phyloP scores from a whole-genome alignment of 64 coral and sea anemone genomes.

The Hydrozoanthus tunicans region DNA sequence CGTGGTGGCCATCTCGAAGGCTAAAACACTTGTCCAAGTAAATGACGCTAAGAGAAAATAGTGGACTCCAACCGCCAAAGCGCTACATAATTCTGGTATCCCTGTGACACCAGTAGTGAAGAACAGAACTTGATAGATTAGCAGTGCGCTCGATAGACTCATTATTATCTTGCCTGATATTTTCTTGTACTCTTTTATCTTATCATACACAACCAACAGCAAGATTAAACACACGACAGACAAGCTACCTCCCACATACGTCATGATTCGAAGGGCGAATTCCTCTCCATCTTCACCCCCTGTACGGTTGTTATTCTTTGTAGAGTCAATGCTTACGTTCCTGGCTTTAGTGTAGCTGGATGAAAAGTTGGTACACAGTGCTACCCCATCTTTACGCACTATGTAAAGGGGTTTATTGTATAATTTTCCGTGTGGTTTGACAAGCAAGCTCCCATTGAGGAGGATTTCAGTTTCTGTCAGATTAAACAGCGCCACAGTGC shows the following conservation, averaged over 20 bases:
- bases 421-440: neutral
- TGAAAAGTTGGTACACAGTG: slow-evolving; percentile 12
- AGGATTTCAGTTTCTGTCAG: slow-evolving; percentile 1
- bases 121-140: slow-evolving; percentile 65
- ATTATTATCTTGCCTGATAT: slow-evolving; percentile 68
- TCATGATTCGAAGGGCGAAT: slow-evolving; percentile 54
- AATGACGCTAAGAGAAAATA: slow-evolving; percentile 70
- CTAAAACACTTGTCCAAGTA: slow-evolving; percentile 74
- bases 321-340: neutral
- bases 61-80: slow-evolving; percentile 44
- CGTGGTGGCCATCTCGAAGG: slow-evolving; percentile 54
- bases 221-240: slow-evolving; percentile 47
- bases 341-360: slow-evolving; percentile 11
- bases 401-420: slow-evolving; percentile 1
- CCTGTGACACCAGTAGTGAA: slow-evolving; percentile 29
- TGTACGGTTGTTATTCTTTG: neutral
- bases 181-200: slow-evolving; percentile 46
- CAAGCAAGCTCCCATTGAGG: slow-evolving; percentile 10
- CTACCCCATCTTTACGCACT: neutral
- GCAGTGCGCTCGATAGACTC: slow-evolving; percentile 45
- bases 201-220: slow-evolving; percentile 43
- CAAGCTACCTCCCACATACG: slow-evolving; percentile 47
- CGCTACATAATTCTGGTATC: slow-evolving; percentile 26
- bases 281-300: neutral
- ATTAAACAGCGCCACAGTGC: neutral